phyloP scores from a whole-genome alignment of 1,140 invertebrate genomes.

The Lepidurus apus region DNA sequence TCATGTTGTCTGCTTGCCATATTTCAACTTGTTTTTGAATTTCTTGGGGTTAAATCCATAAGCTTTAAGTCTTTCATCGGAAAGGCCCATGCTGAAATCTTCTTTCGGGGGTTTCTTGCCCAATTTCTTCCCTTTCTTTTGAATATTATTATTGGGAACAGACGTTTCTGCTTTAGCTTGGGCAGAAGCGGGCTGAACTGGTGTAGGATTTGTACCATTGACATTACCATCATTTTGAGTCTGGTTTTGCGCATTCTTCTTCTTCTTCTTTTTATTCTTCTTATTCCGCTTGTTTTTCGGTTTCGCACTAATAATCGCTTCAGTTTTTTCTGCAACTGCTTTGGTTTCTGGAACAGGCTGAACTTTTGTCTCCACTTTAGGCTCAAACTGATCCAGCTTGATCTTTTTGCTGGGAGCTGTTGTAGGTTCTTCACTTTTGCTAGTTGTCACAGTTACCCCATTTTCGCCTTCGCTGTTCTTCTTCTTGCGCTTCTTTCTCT shows the following conservation, averaged over 20 bases:
- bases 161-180: constrained; percentile 38
- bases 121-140: constrained; percentile 34
- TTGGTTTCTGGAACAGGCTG: not conserved
- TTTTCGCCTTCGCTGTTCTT: constrained; percentile 35
- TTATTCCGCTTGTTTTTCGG: constrained; percentile 30
- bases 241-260: constrained; percentile 37
- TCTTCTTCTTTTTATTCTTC: constrained; percentile 39
- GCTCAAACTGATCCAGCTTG: constrained; percentile 36
- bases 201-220: constrained; percentile 37
- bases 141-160: constrained; percentile 11
- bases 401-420: constrained; percentile 35
- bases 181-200: constrained; percentile 38
- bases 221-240: constrained; percentile 34
- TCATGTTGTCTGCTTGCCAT: constrained; percentile 44
- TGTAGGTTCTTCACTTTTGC: constrained; percentile 31
- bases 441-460: not conserved
- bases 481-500: constrained; percentile 33
- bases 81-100: constrained; percentile 45
- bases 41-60: constrained; percentile 91
- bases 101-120: constrained; percentile 38
- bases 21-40: constrained; percentile 63
- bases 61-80: constrained; percentile 71
- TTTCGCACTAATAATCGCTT: not conserved
- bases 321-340: constrained; percentile 1
- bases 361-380: constrained; percentile 40